Percentiles rank a stretch among this genome's conserved stretches.
Evolutionary conservation across 2,797 vertebrate species (phyloP).

Genomic region (Cyclura pinguis): DNA sequence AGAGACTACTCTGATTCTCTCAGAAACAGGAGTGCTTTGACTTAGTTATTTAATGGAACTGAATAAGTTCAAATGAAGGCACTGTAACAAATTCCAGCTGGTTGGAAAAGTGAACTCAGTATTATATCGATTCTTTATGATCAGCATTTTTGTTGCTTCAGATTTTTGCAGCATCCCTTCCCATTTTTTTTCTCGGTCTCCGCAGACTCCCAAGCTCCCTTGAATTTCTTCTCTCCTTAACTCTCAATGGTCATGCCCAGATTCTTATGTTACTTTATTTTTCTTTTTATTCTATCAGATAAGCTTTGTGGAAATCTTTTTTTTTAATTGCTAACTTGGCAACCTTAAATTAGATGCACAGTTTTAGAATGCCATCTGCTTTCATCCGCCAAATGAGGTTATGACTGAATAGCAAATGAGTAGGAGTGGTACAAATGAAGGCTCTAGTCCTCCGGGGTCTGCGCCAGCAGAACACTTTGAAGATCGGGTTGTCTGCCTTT

Average conservation of each 20-base stretch:
- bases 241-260: conserved; percentile 1
- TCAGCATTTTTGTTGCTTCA: not conserved
- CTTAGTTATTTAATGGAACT: not conserved
- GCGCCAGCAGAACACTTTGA: conserved; percentile 37
- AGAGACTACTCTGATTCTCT: not conserved
- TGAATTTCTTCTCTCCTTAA: not conserved
- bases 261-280: conserved; percentile 20
- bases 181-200: not conserved
- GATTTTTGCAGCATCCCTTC: not conserved
- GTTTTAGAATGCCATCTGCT: conserved; percentile 23
- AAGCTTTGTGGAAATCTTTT: conserved; percentile 23
- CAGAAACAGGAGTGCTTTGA: not conserved
- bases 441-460: conserved; percentile 26
- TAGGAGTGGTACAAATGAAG: not conserved
- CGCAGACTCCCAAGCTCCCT: conserved; percentile 8
- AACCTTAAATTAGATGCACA: conserved; percentile 41
- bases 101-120: not conserved
- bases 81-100: not conserved
- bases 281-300: conserved; percentile 31
- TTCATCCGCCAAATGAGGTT: not conserved
- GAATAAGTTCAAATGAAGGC: not conserved
- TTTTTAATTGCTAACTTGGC: conserved; percentile 21
- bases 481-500: conserved; percentile 29
- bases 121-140: not conserved
- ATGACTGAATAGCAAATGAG: conserved; percentile 10